Base-by-base conservation (phyloP, 2,888 invertebrate species). In the Caenorhabditis angaria region DNA sequence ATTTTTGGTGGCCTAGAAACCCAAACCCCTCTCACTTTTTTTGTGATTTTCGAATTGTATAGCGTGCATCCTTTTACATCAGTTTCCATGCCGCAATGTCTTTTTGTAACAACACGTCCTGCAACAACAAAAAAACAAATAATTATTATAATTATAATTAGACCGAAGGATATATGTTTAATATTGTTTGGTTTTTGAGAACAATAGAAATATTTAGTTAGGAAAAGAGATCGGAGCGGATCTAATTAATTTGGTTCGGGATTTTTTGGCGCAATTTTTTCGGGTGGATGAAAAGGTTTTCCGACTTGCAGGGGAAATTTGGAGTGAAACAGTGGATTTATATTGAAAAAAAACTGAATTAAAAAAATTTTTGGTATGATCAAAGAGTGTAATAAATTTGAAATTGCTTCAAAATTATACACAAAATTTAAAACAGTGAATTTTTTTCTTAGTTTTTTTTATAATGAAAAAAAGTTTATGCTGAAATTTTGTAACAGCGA, bases 21-120 rank as follows among this genome's bases (percentile, higher is more conserved):
- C n/a, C 5, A 20, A 14, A n/a, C n/a, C n/a, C n/a, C n/a, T n/a
- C n/a, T n/a, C n/a, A 76, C 76, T 50, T 70, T 75, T 63, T 75
- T 48, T 54, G 69, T 75, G 29, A 74, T 62, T 61, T 75, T 73
- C 50, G 79, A 72, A 48, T 80, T 85, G 71, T 85, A 85, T n/a
- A 85, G 65, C 4, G 85, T 85, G 63, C 85, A 85, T 48, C 85
- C 85, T 50, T 78, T 79, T 24, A 82, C 70, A 62, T 85, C 85
- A 25, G 74, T 73, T 32, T 61, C 78, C 22, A 56, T 51, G 5
- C 85, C 85, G 63, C 85, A 85, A 10, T 79, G 71, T 20, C 85
- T 71, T 69, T 84, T 81, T 18, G 83, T 85, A 22, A 85, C 77
- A 0, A 80, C 83, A 29, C 70, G 65, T 28, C 70, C 85, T 85